A percentile compares a stretch with the other conserved stretches of the same genome.
Evolutionary conservation across 2,113 vertebrate species (phyloP).

Genomic region (Potamarius usumacintae): DNA sequence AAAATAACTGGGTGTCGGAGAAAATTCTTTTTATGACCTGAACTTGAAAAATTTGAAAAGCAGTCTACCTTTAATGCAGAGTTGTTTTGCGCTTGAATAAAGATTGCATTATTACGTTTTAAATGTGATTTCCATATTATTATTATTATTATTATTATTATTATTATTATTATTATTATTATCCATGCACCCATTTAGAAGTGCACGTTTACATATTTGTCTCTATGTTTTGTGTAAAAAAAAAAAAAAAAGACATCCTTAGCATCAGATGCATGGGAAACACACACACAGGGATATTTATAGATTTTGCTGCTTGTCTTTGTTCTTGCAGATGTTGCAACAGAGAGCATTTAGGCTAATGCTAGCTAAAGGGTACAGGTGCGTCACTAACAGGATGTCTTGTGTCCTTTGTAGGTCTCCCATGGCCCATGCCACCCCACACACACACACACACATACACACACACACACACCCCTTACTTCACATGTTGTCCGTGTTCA

Average conservation of each 20-base stretch:
- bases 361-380: constrained; percentile 63
- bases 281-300: constrained; percentile 23
- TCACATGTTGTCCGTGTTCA: constrained; percentile 68
- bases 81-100: background rate
- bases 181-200: background rate
- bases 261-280: background rate
- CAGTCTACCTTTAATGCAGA: background rate
- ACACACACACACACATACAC: constrained; percentile 55
- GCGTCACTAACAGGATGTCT: constrained; percentile 55
- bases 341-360: constrained; percentile 55
- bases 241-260: background rate
- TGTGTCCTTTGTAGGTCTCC: constrained; percentile 58
- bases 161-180: background rate
- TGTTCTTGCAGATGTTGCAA: constrained; percentile 54
- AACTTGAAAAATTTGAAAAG: too few relatives aligned
- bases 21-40: too few relatives aligned
- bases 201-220: background rate
- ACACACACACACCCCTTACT: constrained; percentile 55
- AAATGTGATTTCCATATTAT: background rate
- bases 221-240: background rate
- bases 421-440: constrained; percentile 49
- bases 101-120: background rate
- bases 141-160: background rate
- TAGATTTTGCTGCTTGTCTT: constrained; percentile 26
- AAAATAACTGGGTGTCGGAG: too few relatives aligned